Evolutionary conservation across 2,888 invertebrate species (phyloP).

Genomic region (Venustoraphidia nigricollis): DNA sequence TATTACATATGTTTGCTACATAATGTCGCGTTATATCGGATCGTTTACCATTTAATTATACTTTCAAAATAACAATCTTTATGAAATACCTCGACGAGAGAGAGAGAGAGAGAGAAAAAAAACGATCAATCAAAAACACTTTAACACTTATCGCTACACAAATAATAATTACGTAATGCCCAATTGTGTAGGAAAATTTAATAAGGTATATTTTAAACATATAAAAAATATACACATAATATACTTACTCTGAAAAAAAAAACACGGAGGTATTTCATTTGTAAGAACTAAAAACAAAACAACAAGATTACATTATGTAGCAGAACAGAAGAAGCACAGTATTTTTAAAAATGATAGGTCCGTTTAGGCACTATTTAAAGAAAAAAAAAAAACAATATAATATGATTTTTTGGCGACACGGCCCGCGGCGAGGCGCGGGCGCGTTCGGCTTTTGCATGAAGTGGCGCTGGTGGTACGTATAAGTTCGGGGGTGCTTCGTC

Average conservation of each 20-base stretch:
- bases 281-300: too few species aligned
- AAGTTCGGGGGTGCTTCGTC: too few species aligned
- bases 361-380: constrained; percentile 23
- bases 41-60: too few species aligned
- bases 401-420: too few species aligned
- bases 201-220: too few species aligned
- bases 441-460: too few species aligned
- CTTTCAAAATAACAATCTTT: not conserved
- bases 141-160: not conserved
- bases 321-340: not conserved
- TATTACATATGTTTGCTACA: not conserved
- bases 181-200: not conserved
- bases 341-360: constrained; percentile 10
- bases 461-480: too few species aligned
- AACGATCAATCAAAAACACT: not conserved
- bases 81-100: not conserved
- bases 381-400: constrained; percentile 18
- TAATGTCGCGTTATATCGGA: too few species aligned
- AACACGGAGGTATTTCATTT: not conserved
- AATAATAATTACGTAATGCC: constrained; percentile 2
- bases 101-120: not conserved
- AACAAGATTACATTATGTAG: not conserved
- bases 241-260: not conserved
- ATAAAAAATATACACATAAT: too few species aligned
- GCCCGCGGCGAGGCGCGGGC: too few species aligned